Conservation (phyloP, 2,797 vertebrate species). For the Diplodus sargus region DNA sequence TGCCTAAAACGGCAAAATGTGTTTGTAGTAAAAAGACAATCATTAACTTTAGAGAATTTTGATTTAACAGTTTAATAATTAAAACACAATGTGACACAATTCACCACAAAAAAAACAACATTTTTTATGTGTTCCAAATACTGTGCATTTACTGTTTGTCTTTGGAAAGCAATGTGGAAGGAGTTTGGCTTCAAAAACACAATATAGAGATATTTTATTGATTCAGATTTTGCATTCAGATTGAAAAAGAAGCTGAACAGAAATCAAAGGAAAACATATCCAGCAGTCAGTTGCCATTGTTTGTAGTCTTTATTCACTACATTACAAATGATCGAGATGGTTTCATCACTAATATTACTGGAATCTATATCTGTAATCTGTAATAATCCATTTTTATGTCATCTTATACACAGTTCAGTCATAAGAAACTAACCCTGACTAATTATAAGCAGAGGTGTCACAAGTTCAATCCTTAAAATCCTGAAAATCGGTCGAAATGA, state of each 20-base stretch:
- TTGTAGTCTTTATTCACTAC: constrained; percentile 16
- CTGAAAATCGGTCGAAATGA: too few species aligned
- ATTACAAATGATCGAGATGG: constrained; percentile 3
- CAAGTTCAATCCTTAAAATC: too few species aligned
- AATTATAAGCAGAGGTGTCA: too few species aligned
- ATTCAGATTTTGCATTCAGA: background rate
- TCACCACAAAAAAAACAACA: constrained; percentile 16
- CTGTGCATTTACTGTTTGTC: constrained; percentile 18
- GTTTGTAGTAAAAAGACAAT: constrained; percentile 37
- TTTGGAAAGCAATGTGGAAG: background rate
- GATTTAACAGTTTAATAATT: background rate
- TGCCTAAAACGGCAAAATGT: constrained; percentile 16
- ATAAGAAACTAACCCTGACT: background rate
- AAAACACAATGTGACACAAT: constrained; percentile 15
- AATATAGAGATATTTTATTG: background rate
- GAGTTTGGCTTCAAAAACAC: background rate
- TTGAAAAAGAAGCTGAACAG: background rate
- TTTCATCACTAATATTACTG: constrained; percentile 18
- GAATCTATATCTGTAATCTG: constrained; percentile 10
- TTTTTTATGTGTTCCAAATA: background rate
- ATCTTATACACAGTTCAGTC: background rate
- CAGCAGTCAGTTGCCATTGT: background rate
- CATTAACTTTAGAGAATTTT: constrained; percentile 18
- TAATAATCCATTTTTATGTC: constrained; percentile 17
- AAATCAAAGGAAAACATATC: background rate